Base-by-base conservation (phyloP, 2,113 vertebrate genomes). In the Microtus ochrogaster region DNA sequence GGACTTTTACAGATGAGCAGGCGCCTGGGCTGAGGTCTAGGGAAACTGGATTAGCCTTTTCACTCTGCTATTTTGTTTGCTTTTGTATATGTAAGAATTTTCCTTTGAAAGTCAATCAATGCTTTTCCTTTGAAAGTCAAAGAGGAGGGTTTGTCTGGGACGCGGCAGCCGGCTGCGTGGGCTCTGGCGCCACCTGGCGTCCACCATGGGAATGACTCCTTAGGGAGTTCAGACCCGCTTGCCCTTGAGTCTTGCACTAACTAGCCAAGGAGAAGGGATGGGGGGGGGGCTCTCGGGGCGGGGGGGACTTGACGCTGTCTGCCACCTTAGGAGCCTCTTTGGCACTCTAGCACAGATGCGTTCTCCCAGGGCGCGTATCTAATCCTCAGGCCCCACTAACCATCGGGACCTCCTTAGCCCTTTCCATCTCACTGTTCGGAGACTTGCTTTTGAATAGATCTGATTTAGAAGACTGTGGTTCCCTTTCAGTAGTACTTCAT, bases 121-220 rank as follows among this genome's bases (percentile, higher is more conserved):
- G n/a, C n/a, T 74, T 19, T 89, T 63, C 63, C 47, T 5, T 5
- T 19, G 66, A 14, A 72, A 74, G 58, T 55, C 58, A 58, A 21
- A 26, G n/a, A 10, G 1, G 11, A 58, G n/a, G 2, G 28, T 65
- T 63, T 83, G 81, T 9, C 7, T 16, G 13, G 0, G 49, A 84
- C 3, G 36, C 13, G 9, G 30, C 49, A 30, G 41, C 30, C 19
- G 52, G 28, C 52, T 39, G 72, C 28, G 55, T 26, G 94, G 95
- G 73, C 96, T 97, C 89, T 96, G 95, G 82, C 89, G 91, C 93
- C 97, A 89, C 78, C 93, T 96, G 94, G 91, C 12, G 93, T 61
- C 78, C 22, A 0, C 2, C 0, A 1, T 0, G 26, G 61, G 63
- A 22, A 33, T 26, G 13, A 63, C 77, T 17, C 3, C 8, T 74